A percentile compares a stretch with the other conserved stretches of the same genome.
phyloP scores from a whole-genome alignment of 2,888 invertebrate genomes.

The Petrophora chlorosata region DNA sequence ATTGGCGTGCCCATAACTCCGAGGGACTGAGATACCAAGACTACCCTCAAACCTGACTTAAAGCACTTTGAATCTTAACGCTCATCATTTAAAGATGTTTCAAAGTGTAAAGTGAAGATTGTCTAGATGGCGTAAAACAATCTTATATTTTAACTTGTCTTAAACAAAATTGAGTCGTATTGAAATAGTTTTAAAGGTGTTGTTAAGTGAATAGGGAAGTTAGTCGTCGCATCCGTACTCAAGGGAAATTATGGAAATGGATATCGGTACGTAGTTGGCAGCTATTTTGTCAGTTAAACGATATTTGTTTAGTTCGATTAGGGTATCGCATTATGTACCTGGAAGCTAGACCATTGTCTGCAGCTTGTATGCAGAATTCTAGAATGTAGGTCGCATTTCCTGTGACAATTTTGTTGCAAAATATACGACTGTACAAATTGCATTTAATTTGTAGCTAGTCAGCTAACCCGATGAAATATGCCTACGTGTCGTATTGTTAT shows the following conservation, averaged over 20 bases:
- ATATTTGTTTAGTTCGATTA: conserved; percentile 56
- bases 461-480: too few relatives aligned
- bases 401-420: background rate
- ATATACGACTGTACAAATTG: too few relatives aligned
- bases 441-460: too few relatives aligned
- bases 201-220: background rate
- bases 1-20: conserved; percentile 45
- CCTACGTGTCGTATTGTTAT: too few relatives aligned
- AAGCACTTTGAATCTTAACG: background rate
- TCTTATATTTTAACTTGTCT: background rate
- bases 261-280: conserved; percentile 54
- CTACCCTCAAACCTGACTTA: background rate
- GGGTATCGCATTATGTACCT: conserved; percentile 28
- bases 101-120: background rate
- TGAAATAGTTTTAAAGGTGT: background rate
- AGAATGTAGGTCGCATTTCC: conserved; percentile 3
- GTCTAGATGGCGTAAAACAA: background rate
- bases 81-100: background rate
- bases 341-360: conserved; percentile 13
- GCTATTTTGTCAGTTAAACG: conserved; percentile 61
- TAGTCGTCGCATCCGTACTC: conserved; percentile 41
- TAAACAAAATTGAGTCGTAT: background rate
- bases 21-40: conserved; percentile 6
- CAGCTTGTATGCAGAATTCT: conserved; percentile 2
- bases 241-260: conserved; percentile 63